Evolutionary conservation across 2,888 invertebrate species (phyloP).

Genomic region (Scaeva pyrastri): DNA sequence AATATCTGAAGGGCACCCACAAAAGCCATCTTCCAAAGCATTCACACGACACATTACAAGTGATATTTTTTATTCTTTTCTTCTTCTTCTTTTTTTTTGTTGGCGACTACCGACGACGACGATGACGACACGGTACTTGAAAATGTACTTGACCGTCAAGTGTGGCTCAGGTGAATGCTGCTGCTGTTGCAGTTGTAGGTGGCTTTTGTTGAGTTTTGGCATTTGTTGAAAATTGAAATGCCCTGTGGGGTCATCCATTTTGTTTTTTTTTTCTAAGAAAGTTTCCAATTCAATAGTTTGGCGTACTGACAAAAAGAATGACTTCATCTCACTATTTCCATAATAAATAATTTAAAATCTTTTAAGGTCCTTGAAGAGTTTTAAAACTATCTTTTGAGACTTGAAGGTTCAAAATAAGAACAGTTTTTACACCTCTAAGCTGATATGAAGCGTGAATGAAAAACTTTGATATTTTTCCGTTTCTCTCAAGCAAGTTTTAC

Average conservation of each 20-base stretch:
- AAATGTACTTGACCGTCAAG: conserved; percentile 36
- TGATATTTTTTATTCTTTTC: conserved; percentile 15
- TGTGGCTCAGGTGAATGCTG: background rate
- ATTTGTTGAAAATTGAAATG: background rate
- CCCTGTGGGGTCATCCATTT: background rate
- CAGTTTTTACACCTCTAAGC: no score
- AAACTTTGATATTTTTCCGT: no score
- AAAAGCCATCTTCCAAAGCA: conserved; percentile 20
- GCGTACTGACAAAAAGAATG: no score
- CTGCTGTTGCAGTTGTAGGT: background rate
- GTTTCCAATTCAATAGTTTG: no score
- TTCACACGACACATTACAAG: conserved; percentile 41
- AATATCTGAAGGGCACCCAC: conserved; percentile 43
- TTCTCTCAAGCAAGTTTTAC: no score
- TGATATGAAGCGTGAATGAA: no score
- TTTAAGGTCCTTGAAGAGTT: no score
- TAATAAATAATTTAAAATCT: no score
- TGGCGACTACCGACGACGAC: no score
- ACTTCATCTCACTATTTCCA: no score
- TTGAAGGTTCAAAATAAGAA: no score
- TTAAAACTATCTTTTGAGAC: no score
- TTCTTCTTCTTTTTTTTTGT: background rate
- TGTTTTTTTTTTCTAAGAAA: background rate
- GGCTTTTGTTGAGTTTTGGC: conserved; percentile 3
- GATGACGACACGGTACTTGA: background rate